A percentile compares a stretch with the other conserved stretches of the same genome.
Evolutionary conservation across 2,797 vertebrate species (phyloP).

Genomic region (Hephaestus fuliginosus): DNA sequence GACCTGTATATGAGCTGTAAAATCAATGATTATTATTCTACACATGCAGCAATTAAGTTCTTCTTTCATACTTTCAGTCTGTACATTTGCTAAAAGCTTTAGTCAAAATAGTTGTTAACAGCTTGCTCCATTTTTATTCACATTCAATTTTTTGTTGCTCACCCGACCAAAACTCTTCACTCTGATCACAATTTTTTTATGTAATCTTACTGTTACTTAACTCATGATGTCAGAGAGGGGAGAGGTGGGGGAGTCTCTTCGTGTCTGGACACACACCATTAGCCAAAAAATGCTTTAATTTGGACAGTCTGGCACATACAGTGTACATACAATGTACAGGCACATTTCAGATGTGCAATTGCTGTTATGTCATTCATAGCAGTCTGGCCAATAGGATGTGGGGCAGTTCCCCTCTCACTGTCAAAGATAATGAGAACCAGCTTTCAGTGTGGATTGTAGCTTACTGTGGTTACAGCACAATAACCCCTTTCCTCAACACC

Average conservation of each 20-base stretch:
- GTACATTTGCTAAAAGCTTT: not conserved
- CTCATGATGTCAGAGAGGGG: not conserved
- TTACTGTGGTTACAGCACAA: not conserved
- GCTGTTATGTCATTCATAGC: conserved; percentile 50
- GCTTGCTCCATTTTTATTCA: not conserved
- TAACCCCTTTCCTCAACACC: not conserved
- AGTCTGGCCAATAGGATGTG: conserved; percentile 74
- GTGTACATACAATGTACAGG: not conserved
- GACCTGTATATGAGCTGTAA: not conserved
- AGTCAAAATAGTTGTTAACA: not conserved
- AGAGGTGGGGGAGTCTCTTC: not conserved
- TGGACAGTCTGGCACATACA: not conserved
- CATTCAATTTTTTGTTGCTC: not conserved
- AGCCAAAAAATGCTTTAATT: conserved; percentile 21
- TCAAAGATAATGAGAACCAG: conserved; percentile 77
- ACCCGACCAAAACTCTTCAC: not conserved
- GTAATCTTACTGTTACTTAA: not conserved
- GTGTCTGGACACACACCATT: not conserved
- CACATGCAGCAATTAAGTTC: not conserved
- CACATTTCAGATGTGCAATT: not conserved
- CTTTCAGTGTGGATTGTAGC: conserved; percentile 16
- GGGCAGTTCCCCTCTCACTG: conserved; percentile 58
- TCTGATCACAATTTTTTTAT: not conserved
- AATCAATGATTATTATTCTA: not conserved
- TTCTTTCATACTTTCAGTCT: not conserved